Percentiles rank a stretch among this genome's conserved stretches.
Evolutionary conservation across 2,113 vertebrate species (phyloP).

Genomic region (Protobothrops mucrosquamatus): DNA sequence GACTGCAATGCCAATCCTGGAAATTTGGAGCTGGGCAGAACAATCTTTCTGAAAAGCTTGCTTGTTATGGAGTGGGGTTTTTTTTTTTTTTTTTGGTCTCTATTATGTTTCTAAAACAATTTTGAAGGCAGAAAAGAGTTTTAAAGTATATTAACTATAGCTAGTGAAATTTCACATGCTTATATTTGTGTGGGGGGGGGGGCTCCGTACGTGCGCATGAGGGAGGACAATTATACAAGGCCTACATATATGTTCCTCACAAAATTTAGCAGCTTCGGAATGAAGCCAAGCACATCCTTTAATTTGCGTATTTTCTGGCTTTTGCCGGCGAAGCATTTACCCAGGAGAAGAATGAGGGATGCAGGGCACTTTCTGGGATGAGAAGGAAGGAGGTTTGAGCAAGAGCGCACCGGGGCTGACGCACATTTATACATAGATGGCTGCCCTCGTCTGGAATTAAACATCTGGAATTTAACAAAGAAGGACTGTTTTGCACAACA

Average conservation of each 20-base stretch:
- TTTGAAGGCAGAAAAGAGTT: neutral
- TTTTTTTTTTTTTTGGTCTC: too few relatives aligned
- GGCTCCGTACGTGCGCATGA: neutral
- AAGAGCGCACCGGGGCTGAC: neutral
- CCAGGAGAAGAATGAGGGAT: neutral
- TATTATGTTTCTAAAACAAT: neutral
- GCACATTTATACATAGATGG: neutral
- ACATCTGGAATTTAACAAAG: neutral
- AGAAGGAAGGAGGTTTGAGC: neutral
- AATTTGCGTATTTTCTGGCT: neutral
- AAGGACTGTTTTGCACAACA: neutral
- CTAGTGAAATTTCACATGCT: neutral
- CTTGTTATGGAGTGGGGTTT: neutral
- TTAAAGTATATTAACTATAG: neutral
- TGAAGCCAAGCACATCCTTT: neutral
- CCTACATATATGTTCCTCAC: neutral
- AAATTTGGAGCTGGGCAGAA: neutral
- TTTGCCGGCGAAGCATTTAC: neutral
- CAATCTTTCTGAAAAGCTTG: neutral
- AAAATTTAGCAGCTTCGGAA: neutral
- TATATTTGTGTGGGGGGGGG: neutral
- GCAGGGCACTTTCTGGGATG: neutral
- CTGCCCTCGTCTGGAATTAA: neutral
- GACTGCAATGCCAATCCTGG: neutral
- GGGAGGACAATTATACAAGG: neutral